Percentiles rank a stretch among this genome's conserved stretches.
Conservation (phyloP, 2,888 invertebrate genomes). For the Trypoxylon attenuatum region DNA sequence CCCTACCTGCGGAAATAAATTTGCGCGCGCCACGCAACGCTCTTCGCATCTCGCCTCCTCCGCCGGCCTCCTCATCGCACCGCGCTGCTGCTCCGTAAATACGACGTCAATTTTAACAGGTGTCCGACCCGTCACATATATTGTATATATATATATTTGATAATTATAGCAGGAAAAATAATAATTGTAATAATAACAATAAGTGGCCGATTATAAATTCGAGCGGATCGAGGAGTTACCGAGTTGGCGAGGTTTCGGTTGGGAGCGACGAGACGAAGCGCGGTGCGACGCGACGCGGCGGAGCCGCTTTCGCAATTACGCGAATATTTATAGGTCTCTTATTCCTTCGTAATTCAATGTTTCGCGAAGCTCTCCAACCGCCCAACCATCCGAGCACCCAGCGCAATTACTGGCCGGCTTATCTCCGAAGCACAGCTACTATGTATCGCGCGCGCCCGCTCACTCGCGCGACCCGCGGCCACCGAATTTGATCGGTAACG, state of each 20-base stretch:
- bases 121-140: not conserved
- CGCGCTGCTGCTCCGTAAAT: not conserved
- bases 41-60: not conserved
- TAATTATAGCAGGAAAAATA: not conserved
- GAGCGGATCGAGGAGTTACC: not conserved
- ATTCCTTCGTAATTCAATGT: slow-evolving; percentile 1
- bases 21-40: not conserved
- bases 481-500: not conserved
- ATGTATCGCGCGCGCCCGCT: too few species aligned
- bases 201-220: not conserved
- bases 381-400: not conserved
- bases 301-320: not conserved
- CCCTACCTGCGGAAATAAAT: too few species aligned
- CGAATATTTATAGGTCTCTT: slow-evolving; percentile 1
- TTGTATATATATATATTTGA: too few species aligned
- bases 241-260: not conserved
- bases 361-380: too few species aligned
- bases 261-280: too few species aligned
- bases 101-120: slow-evolving; percentile 1
- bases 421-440: not conserved
- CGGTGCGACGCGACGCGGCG: too few species aligned
- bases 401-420: not conserved
- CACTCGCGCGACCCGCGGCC: not conserved
- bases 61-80: not conserved
- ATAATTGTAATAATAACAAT: too few species aligned